A percentile compares a stretch with the other conserved stretches of the same genome.
Conservation (phyloP, 1,140 invertebrate species). For the Lordiphosa collinella region DNA sequence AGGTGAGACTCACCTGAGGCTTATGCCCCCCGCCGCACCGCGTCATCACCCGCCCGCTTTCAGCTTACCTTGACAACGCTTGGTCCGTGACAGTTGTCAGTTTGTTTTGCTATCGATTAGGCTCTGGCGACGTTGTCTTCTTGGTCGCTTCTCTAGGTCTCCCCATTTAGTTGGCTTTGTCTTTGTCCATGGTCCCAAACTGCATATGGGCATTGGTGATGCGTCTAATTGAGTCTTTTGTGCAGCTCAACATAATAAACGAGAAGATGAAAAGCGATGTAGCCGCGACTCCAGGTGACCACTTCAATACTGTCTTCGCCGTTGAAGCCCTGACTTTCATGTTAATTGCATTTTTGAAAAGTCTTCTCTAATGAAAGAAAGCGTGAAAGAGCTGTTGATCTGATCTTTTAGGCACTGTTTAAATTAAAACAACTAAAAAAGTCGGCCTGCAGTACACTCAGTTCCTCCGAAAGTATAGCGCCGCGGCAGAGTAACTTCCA, state of each 20-base stretch:
- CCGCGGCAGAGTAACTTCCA: no score
- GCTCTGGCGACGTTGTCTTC: slow-evolving; percentile 19
- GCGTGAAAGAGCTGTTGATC: no score
- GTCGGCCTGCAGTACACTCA: no score
- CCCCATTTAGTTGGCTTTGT: slow-evolving; percentile 11
- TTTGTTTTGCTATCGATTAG: slow-evolving; percentile 67
- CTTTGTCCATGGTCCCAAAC: slow-evolving; percentile 27
- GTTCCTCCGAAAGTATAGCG: no score
- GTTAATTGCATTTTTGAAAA: no score
- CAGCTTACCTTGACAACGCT: slow-evolving; percentile 61
- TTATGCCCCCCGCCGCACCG: slow-evolving; percentile 8
- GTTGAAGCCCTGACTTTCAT: no score
- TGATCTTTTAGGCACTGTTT: no score
- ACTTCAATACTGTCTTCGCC: slow-evolving; percentile 12
- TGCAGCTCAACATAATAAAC: slow-evolving; percentile 22
- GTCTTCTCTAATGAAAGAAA: no score
- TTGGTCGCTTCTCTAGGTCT: slow-evolving; percentile 36
- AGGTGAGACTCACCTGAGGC: slow-evolving; percentile 5
- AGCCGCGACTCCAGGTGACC: slow-evolving; percentile 14
- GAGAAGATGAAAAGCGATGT: slow-evolving; percentile 24
- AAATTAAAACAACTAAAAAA: no score
- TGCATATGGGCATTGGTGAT: slow-evolving; percentile 24
- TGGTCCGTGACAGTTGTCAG: slow-evolving; percentile 56
- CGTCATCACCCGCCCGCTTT: neutral
- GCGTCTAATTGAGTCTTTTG: slow-evolving; percentile 53